These are phyloP conservation scores for Plemyria rubiginata DNA, from an alignment of 2,888 invertebrate genomes.

Conservation along the genomic window DNA sequence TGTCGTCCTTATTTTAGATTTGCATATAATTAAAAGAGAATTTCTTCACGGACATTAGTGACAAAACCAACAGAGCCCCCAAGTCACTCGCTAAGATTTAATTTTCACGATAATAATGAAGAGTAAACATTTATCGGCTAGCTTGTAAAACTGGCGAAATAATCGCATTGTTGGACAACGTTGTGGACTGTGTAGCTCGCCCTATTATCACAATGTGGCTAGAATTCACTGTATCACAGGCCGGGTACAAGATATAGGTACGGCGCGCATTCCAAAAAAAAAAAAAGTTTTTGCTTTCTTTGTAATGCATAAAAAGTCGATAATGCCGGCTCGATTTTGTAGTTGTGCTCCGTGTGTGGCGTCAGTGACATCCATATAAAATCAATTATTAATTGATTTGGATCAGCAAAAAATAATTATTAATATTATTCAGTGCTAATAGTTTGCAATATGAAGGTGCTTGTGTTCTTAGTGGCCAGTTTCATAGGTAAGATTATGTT, in stretches of 20 bases:
- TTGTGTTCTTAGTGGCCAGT: slow-evolving; percentile 54
- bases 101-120: not conserved
- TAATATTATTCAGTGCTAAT: slow-evolving; percentile 12
- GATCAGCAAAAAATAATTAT: slow-evolving; percentile 21
- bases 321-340: slow-evolving; percentile 43
- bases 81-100: no score
- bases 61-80: no score
- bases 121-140: not conserved
- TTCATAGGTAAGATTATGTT: slow-evolving; percentile 53
- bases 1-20: not conserved
- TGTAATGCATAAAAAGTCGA: slow-evolving; percentile 66
- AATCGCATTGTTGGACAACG: slow-evolving; percentile 12
- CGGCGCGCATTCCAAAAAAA: slow-evolving; percentile 49
- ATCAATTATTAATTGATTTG: slow-evolving; percentile 35
- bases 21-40: not conserved
- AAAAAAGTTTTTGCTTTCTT: slow-evolving; percentile 41
- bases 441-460: slow-evolving; percentile 46
- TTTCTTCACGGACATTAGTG: no score
- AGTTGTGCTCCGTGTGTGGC: slow-evolving; percentile 54
- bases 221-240: slow-evolving; percentile 41
- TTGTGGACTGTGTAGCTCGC: slow-evolving; percentile 45
- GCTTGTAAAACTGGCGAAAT: slow-evolving; percentile 11
- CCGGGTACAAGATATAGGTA: slow-evolving; percentile 44
- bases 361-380: slow-evolving; percentile 46
- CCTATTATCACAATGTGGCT: slow-evolving; percentile 53